A percentile compares a stretch with the other conserved stretches of the same genome.
Evolutionary conservation across 2,797 vertebrate species (phyloP).

Genomic region (Fistularia commersonii): DNA sequence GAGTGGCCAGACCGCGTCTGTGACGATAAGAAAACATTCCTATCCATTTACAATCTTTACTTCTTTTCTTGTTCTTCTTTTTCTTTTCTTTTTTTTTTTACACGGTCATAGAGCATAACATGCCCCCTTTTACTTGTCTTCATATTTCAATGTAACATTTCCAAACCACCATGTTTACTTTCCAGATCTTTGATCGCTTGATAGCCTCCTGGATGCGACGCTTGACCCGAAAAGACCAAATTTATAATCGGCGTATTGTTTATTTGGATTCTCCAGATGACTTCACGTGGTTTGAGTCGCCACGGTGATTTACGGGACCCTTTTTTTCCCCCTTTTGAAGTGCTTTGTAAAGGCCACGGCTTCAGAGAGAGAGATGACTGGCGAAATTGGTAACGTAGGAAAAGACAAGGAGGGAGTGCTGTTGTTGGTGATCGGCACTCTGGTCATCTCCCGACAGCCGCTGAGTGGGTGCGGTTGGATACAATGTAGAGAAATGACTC

Average conservation of each 20-base stretch:
- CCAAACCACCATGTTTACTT: slow-evolving; percentile 41
- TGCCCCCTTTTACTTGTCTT: neutral
- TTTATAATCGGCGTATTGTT: slow-evolving; percentile 47
- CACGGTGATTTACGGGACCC: slow-evolving; percentile 42
- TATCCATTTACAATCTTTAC: slow-evolving; percentile 21
- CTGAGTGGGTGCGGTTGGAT: slow-evolving; percentile 18
- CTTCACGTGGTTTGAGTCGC: slow-evolving; percentile 26
- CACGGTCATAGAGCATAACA: neutral
- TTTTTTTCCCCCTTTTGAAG: slow-evolving; percentile 35
- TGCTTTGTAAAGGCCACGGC: slow-evolving; percentile 4
- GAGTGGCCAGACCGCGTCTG: slow-evolving; percentile 47
- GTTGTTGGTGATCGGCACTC: slow-evolving; percentile 8
- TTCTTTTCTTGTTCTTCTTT: slow-evolving; percentile 15
- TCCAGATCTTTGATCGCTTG: slow-evolving; percentile 39
- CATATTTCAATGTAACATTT: slow-evolving; percentile 18
- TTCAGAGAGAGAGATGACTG: slow-evolving; percentile 33
- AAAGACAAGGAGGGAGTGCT: slow-evolving; percentile 11
- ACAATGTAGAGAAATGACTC: slow-evolving; percentile 25
- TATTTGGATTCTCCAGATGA: slow-evolving; percentile 59
- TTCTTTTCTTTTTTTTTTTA: slow-evolving; percentile 1
- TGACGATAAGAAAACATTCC: slow-evolving; percentile 64
- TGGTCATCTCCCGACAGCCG: slow-evolving; percentile 35
- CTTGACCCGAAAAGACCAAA: slow-evolving; percentile 40
- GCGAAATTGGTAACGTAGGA: slow-evolving; percentile 34
- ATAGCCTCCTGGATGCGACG: slow-evolving; percentile 11